Conservation (phyloP, 2,797 vertebrate species). For the Cryptoblepharus egeriae region DNA sequence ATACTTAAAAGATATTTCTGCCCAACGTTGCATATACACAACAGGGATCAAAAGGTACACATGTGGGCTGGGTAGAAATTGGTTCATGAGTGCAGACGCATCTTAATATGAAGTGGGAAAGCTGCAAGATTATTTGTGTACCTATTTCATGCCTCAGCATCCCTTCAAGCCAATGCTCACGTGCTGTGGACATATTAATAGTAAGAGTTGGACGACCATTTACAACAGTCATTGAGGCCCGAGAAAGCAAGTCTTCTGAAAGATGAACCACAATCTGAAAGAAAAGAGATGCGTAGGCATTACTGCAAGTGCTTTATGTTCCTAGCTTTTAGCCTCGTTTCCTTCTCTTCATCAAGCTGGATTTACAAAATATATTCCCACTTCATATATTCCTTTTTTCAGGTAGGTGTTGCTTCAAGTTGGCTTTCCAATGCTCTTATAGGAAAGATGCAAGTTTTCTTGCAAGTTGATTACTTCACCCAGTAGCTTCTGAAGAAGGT, state of each 20-base stretch:
- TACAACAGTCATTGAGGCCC: conserved; percentile 94
- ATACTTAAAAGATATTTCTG: neutral
- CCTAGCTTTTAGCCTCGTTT: fast-evolving
- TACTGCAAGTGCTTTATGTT: conserved; percentile 21
- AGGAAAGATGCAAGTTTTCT: neutral
- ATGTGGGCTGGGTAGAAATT: no score
- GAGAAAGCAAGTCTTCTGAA: conserved; percentile 92
- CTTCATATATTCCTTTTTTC: neutral
- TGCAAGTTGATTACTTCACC: neutral
- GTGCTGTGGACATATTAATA: conserved; percentile 88
- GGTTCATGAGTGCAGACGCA: neutral
- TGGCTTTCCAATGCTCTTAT: neutral
- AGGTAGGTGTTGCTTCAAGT: neutral
- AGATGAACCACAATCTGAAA: conserved; percentile 91
- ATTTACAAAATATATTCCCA: neutral
- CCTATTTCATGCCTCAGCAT: conserved; percentile 95
- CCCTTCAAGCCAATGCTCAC: conserved; percentile 95
- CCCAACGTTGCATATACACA: no score
- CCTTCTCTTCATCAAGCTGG: neutral
- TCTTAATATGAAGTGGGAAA: no score
- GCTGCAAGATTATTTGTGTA: conserved; percentile 58
- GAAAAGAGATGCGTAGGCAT: conserved; percentile 39
- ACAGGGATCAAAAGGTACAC: no score
- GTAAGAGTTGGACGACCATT: conserved; percentile 91
- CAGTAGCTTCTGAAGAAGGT: no score